Evolutionary conservation across 2,888 invertebrate species (phyloP).

Genomic region (Trissoscelio sp.): DNA sequence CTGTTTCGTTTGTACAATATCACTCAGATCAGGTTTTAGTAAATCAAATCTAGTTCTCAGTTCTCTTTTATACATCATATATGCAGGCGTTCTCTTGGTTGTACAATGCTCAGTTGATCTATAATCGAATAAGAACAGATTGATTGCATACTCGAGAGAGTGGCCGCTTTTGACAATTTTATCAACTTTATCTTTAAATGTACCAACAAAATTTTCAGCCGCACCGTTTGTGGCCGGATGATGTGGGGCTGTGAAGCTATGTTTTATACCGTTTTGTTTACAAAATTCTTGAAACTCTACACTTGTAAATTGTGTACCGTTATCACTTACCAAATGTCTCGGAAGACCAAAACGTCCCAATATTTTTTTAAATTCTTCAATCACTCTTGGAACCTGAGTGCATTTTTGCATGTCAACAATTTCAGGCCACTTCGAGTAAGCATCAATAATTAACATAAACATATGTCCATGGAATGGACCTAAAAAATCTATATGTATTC

Average conservation of each 20-base stretch:
- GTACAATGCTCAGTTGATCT: constrained; percentile 39
- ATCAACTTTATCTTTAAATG: constrained; percentile 32
- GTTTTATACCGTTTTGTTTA: constrained; percentile 9
- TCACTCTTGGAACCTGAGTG: too few species aligned
- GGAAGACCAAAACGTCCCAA: constrained; percentile 26
- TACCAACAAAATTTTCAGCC: constrained; percentile 33
- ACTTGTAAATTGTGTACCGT: constrained; percentile 20
- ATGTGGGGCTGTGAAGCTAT: constrained; percentile 14
- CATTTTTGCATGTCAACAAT: constrained; percentile 19
- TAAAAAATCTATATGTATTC: constrained; percentile 66
- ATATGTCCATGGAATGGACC: constrained; percentile 64
- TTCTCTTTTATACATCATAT: constrained; percentile 17
- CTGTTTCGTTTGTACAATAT: constrained; percentile 8
- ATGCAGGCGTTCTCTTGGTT: constrained; percentile 25
- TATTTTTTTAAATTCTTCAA: too few species aligned
- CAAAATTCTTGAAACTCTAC: constrained; percentile 14
- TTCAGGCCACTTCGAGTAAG: constrained; percentile 70
- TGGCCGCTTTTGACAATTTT: constrained; percentile 32
- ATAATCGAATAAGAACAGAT: constrained; percentile 32
- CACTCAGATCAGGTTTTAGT: constrained; percentile 11
- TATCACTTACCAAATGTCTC: constrained; percentile 23
- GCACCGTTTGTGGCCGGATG: constrained; percentile 42
- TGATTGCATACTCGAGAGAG: not conserved
- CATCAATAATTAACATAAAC: constrained; percentile 70
- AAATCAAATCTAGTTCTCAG: constrained; percentile 39